phyloP scores from a whole-genome alignment of 2,797 vertebrate genomes.

The Cuculus canorus region DNA sequence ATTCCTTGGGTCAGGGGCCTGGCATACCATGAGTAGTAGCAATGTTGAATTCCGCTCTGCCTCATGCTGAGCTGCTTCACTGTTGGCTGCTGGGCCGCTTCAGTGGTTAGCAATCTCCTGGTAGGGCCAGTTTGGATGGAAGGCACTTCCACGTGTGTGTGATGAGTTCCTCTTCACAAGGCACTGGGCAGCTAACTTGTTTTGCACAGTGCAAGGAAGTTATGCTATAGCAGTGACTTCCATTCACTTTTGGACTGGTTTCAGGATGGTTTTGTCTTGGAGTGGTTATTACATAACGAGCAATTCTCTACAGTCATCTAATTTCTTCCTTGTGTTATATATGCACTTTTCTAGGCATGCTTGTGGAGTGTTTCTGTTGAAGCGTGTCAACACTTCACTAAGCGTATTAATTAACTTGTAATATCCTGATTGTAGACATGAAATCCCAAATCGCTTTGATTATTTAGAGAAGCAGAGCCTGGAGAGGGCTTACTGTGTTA shows the following conservation, averaged over 20 bases:
- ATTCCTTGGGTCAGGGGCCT: background rate
- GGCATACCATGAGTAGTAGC: background rate
- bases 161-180: background rate
- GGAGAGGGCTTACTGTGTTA: background rate
- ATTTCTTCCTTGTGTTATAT: background rate
- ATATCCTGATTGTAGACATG: background rate
- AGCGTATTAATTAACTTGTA: background rate
- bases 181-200: background rate
- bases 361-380: background rate
- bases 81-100: background rate
- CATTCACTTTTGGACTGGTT: background rate
- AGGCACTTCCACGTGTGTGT: fast-evolving
- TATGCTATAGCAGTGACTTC: background rate
- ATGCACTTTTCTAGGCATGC: fast-evolving
- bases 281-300: background rate
- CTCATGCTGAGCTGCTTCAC: fast-evolving
- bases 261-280: background rate
- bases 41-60: background rate
- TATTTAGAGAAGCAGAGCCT: background rate
- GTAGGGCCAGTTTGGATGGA: background rate
- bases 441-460: background rate
- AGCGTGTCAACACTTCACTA: background rate
- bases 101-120: background rate
- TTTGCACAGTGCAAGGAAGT: background rate
- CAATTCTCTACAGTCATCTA: fast-evolving